Evolutionary conservation across 2,888 invertebrate species (phyloP), one percentile per base, ranked within the genome.

Genomic region (Tuta absoluta): DNA sequence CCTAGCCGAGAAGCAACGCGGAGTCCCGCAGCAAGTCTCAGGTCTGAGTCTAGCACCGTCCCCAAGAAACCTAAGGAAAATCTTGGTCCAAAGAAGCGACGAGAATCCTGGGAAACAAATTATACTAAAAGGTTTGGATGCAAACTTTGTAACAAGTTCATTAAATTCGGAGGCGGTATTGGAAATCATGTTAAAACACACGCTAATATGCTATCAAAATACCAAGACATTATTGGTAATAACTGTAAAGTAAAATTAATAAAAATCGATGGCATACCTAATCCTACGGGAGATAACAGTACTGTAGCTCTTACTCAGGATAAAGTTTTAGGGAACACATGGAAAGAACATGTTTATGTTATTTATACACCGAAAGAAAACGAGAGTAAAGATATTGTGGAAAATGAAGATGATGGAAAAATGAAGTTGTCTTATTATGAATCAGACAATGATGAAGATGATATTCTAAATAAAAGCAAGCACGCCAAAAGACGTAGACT

Each of bases 261-360:
- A 37, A 89, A 81, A 75, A 61, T 79, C 48, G 87, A 87, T 68
- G 64, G 67, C 1, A 78, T 77, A 68, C 74, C 76, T 12, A 91
- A 91, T 68, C 49, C 81, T 38, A 86, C 85, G 21, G 81, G 81
- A 14, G 67, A 68, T 11, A 65, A 62, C 23, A 74, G 77, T 48
- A 74, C 78, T 67, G 82, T 90, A 59, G 82, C 85, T 8, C 70
- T 77, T 57, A 73, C 68, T 67, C 67, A 66, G 28, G 71, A 80
- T 58, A 84, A 75, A 75, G 82, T 89, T 58, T 69, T 86, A 59
- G 33, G 49, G 19, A 33, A 14, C 4, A 33, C 33, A 71, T 48
- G 68, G 72, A 24, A 70, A 74, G 65, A 64, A 68, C 0, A 73
- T 48, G 88, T 80, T 72, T 81, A 77, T 69, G 70, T 80, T 60